These are phyloP conservation scores for Scaptodrosophila lebanonensis DNA, from an alignment of 1,140 invertebrate genomes.

Conservation along the genomic window DNA sequence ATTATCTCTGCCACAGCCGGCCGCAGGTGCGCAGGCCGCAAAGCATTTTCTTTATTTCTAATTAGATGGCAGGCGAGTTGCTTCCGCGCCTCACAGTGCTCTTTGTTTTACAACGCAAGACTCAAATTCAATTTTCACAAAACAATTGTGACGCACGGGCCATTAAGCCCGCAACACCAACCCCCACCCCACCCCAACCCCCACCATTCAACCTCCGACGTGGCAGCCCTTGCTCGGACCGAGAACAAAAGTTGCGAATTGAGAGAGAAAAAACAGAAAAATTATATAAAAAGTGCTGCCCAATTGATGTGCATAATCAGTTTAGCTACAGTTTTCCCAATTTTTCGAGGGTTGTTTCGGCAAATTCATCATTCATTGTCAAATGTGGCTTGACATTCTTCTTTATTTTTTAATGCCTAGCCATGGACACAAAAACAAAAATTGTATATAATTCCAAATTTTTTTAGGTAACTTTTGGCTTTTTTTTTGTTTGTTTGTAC, in stretches of 20 bases:
- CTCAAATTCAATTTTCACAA: conserved; percentile 69
- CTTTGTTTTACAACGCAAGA: conserved; percentile 43
- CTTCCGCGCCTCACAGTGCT: conserved; percentile 36
- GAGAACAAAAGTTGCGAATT: background rate
- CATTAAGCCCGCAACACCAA: conserved; percentile 34
- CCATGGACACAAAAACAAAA: conserved; percentile 6
- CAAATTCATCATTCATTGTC: conserved; percentile 72
- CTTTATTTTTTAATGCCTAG: conserved; percentile 27
- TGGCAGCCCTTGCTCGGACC: background rate
- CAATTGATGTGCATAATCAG: conserved; percentile 74
- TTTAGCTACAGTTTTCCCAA: conserved; percentile 46
- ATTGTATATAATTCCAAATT: conserved; percentile 47
- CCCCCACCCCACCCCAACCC: too few species aligned
- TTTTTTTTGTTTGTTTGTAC: conserved; percentile 19
- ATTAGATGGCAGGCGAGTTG: conserved; percentile 45
- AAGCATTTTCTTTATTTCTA: conserved; percentile 67
- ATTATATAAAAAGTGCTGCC: conserved; percentile 36
- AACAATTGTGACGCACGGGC: conserved; percentile 49
- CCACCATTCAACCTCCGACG: background rate
- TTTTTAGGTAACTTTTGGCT: conserved; percentile 44
- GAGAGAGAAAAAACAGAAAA: too few species aligned
- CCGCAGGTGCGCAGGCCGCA: conserved; percentile 64
- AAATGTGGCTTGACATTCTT: conserved; percentile 70
- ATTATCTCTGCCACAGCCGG: conserved; percentile 66
- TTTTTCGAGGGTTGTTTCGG: conserved; percentile 44